Evolutionary conservation across 1,140 invertebrate species (phyloP).

Genomic region (Diachasmimorpha longicaudata): DNA sequence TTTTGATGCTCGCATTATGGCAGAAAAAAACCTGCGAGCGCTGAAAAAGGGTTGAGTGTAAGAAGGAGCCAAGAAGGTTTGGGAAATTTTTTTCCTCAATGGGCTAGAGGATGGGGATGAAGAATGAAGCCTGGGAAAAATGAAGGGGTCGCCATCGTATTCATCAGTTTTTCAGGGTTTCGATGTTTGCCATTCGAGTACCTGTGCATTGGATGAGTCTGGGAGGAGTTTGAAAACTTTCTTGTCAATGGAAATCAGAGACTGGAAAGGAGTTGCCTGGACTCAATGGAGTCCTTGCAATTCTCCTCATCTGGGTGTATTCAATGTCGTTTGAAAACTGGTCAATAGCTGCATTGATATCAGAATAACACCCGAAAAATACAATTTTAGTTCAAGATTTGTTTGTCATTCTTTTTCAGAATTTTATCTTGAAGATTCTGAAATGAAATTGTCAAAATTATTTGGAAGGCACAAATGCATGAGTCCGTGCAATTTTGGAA

Average conservation of each 20-base stretch:
- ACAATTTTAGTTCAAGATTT: neutral
- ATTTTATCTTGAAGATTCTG: no score
- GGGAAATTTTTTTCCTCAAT: slow-evolving; percentile 9
- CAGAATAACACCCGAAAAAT: slow-evolving; percentile 2
- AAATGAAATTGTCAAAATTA: no score
- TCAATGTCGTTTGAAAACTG: slow-evolving; percentile 1
- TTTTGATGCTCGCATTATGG: slow-evolving; percentile 7
- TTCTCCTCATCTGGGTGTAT: slow-evolving; percentile 7
- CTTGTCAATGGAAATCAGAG: slow-evolving; percentile 17
- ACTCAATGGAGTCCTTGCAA: slow-evolving; percentile 22
- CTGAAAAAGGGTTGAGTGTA: slow-evolving; percentile 28
- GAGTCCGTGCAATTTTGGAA: no score
- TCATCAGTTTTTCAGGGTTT: slow-evolving; percentile 31
- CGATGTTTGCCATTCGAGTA: slow-evolving; percentile 33
- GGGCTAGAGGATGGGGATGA: neutral
- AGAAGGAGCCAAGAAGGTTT: neutral
- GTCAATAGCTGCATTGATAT: neutral
- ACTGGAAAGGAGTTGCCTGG: slow-evolving; percentile 17
- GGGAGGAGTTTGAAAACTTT: slow-evolving; percentile 26
- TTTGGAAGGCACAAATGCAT: no score
- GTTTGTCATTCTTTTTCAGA: no score
- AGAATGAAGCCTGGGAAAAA: slow-evolving; percentile 13
- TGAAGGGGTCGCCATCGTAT: neutral
- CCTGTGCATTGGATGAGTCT: slow-evolving; percentile 11
- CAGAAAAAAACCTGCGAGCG: neutral